Percentiles rank a stretch among this genome's conserved stretches.
phyloP scores from a whole-genome alignment of 64 coral and sea anemone genomes.

The Montipora capricornis region DNA sequence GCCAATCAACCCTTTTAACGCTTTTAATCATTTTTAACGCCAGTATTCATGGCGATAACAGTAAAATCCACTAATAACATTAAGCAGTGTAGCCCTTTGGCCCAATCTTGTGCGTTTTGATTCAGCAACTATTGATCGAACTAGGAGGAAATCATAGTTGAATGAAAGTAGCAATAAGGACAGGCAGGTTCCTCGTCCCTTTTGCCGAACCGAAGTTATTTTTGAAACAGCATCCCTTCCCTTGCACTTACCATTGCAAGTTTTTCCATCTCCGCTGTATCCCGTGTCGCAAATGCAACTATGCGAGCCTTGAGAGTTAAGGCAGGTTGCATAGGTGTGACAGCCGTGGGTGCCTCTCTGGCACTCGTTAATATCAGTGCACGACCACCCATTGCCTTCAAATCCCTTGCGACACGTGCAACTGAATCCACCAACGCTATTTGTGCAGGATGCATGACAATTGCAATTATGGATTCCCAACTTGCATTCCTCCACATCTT shows the following conservation, averaged over 20 bases:
- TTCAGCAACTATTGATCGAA: too few species aligned
- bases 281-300: slow-evolving; percentile 43
- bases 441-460: slow-evolving; percentile 44
- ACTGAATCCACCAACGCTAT: slow-evolving; percentile 55
- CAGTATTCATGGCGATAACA: too few species aligned
- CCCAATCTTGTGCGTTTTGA: too few species aligned
- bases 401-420: too few species aligned
- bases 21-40: too few species aligned
- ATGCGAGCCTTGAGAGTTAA: slow-evolving; percentile 48
- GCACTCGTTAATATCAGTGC: slow-evolving; percentile 65
- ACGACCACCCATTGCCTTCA: slow-evolving; percentile 46
- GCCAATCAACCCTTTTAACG: too few species aligned
- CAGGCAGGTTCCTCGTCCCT: too few species aligned
- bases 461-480: slow-evolving; percentile 17
- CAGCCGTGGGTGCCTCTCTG: slow-evolving; percentile 37
- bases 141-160: too few species aligned
- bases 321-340: slow-evolving; percentile 16
- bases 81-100: too few species aligned
- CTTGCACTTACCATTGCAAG: slow-evolving; percentile 22
- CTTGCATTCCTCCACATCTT: slow-evolving; percentile 61
- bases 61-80: too few species aligned
- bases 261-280: slow-evolving; percentile 50
- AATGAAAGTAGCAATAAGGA: too few species aligned
- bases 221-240: neutral
- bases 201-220: neutral